Evolutionary conservation across 2,888 invertebrate species (phyloP), one percentile per base, ranked within the genome.

Genomic region (Xestia c-nigrum): DNA sequence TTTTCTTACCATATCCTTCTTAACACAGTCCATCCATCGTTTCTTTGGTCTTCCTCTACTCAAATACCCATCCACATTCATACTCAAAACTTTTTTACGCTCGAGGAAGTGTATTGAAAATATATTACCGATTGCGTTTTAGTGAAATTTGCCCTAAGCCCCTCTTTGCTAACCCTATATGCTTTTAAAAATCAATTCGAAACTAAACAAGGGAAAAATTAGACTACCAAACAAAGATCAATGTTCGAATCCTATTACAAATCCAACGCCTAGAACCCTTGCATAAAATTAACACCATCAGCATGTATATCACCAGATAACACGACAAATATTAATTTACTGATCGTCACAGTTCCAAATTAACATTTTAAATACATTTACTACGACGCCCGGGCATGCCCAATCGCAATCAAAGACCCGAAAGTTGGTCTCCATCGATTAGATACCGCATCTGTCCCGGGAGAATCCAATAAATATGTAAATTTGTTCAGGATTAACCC

Each of bases 401-500:
- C 84, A 82, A 86, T 82, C 83, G 77, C 84, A 89, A 83, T 86
- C 87, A 81, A 75, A 86, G 63, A 47, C 80, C 85, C 80, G 71
- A 88, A 89, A 86, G 82, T 91, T 89, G 87, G 86, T 79, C 88
- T 87, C 87, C 92, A 94, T 95, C 94, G 94, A 94, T 94, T 94
- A 93, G 91, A 84, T 89, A 91, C 88, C 92, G 91, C 93, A 91
- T 92, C 94, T 91, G 92, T 91, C 90, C 90, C 85, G 87, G 85
- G 84, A 80, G 85, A 91, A 91, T 90, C 94, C 94, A 95, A 95
- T 95, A 95, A 95, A 95, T 95, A 95, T 95, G 95, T 92, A 94
- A 95, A 95, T 95, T 92, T 87, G 79, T 85, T 81, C 88, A 86
- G 91, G 93, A 94, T 94, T 91, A 91, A 91, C 88, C 90, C 90